Evolutionary conservation across 2,113 vertebrate genomes (phyloP), one percentile per base, ranked within the genome.

Genomic region (Oceanites oceanicus): DNA sequence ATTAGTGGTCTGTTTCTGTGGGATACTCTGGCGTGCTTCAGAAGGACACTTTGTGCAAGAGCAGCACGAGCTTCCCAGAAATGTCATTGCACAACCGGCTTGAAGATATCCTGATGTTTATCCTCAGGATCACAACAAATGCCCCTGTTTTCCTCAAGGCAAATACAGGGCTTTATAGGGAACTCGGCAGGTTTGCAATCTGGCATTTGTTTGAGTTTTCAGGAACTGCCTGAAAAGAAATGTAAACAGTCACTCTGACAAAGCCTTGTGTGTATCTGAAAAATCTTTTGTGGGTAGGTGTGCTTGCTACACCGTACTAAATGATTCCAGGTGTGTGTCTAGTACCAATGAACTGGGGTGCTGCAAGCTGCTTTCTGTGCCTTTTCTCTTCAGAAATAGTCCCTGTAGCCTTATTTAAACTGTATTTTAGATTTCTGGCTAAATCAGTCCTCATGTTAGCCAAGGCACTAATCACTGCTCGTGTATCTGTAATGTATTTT

Each of bases 161-260:
- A 86, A 86, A 71, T 13, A 44, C 32, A 8, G 59, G 12, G 10
- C 7, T 88, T 75, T 58, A 38, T 3, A 27, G 84, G 73, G 76
- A 50, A 71, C 23, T 26, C 7, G 29, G 40, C 91, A 94, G 76
- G 25, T 94, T 90, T 93, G 94, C 84, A 86, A 4, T 9, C 77
- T 94, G 97, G 84, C 83, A 88, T 56, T 92, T 73, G 65, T 65
- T 88, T 90, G 74, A 58, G 50, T 77, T 82, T 90, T 86, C 82
- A 94, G 88, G 94, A 83, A 44, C 59, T 86, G 78, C 67, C 83
- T 93, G 90, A 40, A 82, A 87, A 92, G 81, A 80, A 96, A 95
- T 92, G 40, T 61, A 26, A 94, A 34, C 63, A 49, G 9, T 45
- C 22, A 4, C 58, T 52, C 62, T 47, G 59, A 56, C 38, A 49